Percentiles rank a stretch among this genome's conserved stretches.
Conservation (phyloP, 2,888 invertebrate species). For the Polydrusus pterygomalis region DNA sequence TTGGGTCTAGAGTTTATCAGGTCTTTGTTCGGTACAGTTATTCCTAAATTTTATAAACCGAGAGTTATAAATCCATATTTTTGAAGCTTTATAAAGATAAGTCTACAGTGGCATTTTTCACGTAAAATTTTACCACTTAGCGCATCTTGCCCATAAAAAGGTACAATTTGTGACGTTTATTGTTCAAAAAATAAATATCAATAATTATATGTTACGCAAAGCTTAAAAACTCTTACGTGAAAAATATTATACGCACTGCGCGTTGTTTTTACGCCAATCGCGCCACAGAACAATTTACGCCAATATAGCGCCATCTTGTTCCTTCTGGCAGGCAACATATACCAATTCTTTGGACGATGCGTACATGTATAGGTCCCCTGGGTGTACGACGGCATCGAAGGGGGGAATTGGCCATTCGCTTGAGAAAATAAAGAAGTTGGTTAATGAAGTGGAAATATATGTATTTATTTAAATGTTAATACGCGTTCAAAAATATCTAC, state of each 20-base stretch:
- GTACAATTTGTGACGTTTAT: not conserved
- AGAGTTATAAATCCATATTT: not conserved
- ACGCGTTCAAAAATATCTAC: not conserved
- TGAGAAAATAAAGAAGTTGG: conserved; percentile 67
- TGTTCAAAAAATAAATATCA: no score
- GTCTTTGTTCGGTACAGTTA: no score
- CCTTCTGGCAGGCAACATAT: conserved; percentile 55
- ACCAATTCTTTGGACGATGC: conserved; percentile 70
- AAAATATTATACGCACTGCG: conserved; percentile 31
- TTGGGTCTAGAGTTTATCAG: no score
- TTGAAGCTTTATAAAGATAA: not conserved
- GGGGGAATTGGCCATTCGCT: conserved; percentile 90
- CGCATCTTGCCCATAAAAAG: not conserved
- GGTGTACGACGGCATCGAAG: conserved; percentile 86
- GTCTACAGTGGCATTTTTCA: conserved; percentile 1
- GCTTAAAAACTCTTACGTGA: not conserved
- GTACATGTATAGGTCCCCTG: conserved; percentile 95
- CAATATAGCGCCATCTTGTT: conserved; percentile 21
- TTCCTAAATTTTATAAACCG: not conserved
- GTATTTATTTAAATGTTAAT: conserved; percentile 1
- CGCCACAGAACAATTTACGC: conserved; percentile 33
- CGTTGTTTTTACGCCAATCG: conserved; percentile 15
- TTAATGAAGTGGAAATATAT: conserved; percentile 49
- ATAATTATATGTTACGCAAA: not conserved
- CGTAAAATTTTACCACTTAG: not conserved